Percentiles rank a stretch among this genome's conserved stretches.
phyloP scores from a whole-genome alignment of 2,797 vertebrate species.

The Ibycter americanus region DNA sequence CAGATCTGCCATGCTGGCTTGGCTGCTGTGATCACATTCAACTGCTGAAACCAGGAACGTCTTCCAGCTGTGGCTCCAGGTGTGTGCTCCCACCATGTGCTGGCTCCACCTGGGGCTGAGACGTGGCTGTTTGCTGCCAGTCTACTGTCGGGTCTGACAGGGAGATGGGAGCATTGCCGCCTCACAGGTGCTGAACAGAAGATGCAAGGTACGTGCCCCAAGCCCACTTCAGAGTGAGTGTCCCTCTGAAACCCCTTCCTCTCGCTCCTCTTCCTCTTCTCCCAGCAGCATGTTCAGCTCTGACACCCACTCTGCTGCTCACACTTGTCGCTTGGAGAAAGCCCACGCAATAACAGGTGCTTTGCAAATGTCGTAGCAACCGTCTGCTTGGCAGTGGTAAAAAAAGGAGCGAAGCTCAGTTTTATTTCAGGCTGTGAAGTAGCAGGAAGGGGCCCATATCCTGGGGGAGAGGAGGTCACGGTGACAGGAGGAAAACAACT shows the following conservation, averaged over 20 bases:
- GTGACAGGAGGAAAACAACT: not conserved
- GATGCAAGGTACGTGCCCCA: fast-evolving
- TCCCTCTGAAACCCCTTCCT: not conserved
- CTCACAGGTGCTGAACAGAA: fast-evolving
- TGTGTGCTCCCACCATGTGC: fast-evolving
- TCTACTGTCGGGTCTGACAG: not conserved
- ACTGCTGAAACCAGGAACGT: not conserved
- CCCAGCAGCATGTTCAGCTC: not conserved
- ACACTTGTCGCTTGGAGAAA: fast-evolving
- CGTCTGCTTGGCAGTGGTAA: not conserved
- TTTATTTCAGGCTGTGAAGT: not conserved
- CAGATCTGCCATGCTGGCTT: not conserved
- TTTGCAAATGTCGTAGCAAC: not conserved
- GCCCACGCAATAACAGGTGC: fast-evolving
- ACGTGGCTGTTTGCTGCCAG: not conserved
- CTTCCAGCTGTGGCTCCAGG: not conserved
- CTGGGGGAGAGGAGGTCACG: not conserved
- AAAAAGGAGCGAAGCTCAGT: fast-evolving
- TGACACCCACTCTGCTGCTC: not conserved
- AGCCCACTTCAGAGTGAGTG: fast-evolving
- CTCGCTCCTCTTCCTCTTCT: not conserved
- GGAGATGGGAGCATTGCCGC: not conserved
- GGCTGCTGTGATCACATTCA: not conserved
- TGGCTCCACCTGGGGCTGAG: fast-evolving
- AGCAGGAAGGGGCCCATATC: not conserved